Evolutionary conservation across 2,888 invertebrate genomes (phyloP).

Genomic region (Acanthosepion pharaonis): DNA sequence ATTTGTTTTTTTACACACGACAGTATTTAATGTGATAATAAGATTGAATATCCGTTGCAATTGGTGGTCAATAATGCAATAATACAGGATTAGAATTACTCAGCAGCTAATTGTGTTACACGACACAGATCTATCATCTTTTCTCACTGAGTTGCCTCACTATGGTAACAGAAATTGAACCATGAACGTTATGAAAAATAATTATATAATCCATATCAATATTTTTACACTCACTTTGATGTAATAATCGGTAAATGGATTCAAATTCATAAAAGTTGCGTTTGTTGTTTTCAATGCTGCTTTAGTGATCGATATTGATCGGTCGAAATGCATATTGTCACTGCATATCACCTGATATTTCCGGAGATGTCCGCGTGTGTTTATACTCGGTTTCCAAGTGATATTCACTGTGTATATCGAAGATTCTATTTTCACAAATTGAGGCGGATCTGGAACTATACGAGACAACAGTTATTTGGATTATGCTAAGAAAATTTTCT

Average conservation of each 20-base stretch:
- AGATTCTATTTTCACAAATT: neutral
- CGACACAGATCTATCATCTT: too few species aligned
- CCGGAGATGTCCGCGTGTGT: neutral
- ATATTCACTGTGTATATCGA: neutral
- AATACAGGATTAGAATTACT: too few species aligned
- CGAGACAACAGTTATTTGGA: neutral
- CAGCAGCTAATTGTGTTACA: too few species aligned
- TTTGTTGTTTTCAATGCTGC: neutral
- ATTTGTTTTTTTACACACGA: too few species aligned
- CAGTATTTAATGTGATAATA: too few species aligned
- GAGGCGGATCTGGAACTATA: neutral
- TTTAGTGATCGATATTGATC: conserved; percentile 51
- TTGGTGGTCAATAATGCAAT: too few species aligned
- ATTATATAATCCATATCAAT: neutral
- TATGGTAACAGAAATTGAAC: too few species aligned
- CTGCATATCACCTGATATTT: conserved; percentile 60
- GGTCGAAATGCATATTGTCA: conserved; percentile 52
- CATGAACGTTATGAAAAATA: too few species aligned
- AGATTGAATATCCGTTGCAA: too few species aligned
- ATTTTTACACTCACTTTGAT: conserved; percentile 59
- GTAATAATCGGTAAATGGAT: conserved; percentile 59
- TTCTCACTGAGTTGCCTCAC: too few species aligned
- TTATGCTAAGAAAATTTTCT: neutral
- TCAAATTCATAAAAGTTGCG: conserved; percentile 55
- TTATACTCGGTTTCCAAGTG: neutral